Evolutionary conservation across 2,797 vertebrate genomes (phyloP).

Genomic region (Austrolebias charrua): DNA sequence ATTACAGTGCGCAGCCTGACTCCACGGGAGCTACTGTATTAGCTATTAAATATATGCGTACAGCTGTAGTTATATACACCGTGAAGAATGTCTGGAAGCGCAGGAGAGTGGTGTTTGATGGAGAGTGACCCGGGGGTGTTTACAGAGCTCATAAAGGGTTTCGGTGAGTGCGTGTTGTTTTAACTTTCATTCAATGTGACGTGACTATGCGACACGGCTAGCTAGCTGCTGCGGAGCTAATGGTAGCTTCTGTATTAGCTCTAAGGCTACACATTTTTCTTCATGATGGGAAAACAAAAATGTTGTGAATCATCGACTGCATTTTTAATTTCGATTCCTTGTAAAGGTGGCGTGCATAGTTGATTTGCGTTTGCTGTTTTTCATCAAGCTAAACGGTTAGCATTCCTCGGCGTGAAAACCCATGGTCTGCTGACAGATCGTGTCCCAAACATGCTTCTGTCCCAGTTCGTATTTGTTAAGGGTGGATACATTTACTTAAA

Average conservation of each 20-base stretch:
- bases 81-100: constrained; percentile 87
- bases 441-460: background rate
- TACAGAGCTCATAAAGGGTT: constrained; percentile 97
- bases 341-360: too few species aligned
- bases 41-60: constrained; percentile 33
- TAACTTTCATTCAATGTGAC: constrained; percentile 29
- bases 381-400: constrained; percentile 64
- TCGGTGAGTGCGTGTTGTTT: constrained; percentile 80
- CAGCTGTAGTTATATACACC: constrained; percentile 4
- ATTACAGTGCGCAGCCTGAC: constrained; percentile 46
- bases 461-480: too few species aligned
- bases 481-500: rapidly evolving
- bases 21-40: too few species aligned
- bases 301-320: rapidly evolving
- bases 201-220: constrained; percentile 23
- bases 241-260: constrained; percentile 1
- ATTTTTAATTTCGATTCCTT: rapidly evolving
- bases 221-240: constrained; percentile 24
- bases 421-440: background rate
- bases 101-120: constrained; percentile 98
- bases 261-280: background rate
- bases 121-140: constrained; percentile 98
- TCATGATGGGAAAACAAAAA: rapidly evolving
- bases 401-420: constrained; percentile 70
- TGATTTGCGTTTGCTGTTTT: background rate